A percentile compares a stretch with the other conserved stretches of the same genome.
Conservation (phyloP, 2,113 vertebrate species). For the Oreochromis aureus region DNA sequence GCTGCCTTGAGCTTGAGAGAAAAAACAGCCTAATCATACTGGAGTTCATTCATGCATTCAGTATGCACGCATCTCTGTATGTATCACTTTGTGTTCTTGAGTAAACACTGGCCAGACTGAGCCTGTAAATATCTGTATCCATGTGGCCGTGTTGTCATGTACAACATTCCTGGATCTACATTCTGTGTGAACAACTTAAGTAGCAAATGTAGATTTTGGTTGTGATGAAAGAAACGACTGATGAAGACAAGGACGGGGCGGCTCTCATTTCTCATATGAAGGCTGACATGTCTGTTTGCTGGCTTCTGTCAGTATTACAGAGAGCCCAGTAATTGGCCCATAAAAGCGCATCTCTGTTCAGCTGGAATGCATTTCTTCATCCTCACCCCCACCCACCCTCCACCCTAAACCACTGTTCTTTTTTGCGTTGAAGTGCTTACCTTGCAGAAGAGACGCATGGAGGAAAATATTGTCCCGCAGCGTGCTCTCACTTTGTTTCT, state of each 20-base stretch:
- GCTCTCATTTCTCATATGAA: neutral
- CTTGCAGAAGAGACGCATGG: conserved; percentile 34
- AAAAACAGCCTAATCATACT: neutral
- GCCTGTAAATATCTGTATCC: neutral
- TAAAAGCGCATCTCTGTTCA: conserved; percentile 4
- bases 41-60: neutral
- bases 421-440: conserved; percentile 26
- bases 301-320: neutral
- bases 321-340: conserved; percentile 20
- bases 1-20: neutral
- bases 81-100: rapidly evolving
- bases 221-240: conserved; percentile 42
- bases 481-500: conserved; percentile 7
- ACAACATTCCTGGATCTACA: neutral
- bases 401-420: neutral
- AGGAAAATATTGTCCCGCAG: conserved; percentile 15
- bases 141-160: rapidly evolving
- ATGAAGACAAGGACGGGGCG: neutral
- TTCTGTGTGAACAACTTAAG: conserved; percentile 5
- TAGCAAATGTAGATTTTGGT: conserved; percentile 39
- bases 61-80: rapidly evolving
- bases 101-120: neutral
- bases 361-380: neutral
- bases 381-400: neutral
- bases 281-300: neutral